Evolutionary conservation across 2,797 vertebrate genomes (phyloP).

Genomic region (Dallia pectoralis): DNA sequence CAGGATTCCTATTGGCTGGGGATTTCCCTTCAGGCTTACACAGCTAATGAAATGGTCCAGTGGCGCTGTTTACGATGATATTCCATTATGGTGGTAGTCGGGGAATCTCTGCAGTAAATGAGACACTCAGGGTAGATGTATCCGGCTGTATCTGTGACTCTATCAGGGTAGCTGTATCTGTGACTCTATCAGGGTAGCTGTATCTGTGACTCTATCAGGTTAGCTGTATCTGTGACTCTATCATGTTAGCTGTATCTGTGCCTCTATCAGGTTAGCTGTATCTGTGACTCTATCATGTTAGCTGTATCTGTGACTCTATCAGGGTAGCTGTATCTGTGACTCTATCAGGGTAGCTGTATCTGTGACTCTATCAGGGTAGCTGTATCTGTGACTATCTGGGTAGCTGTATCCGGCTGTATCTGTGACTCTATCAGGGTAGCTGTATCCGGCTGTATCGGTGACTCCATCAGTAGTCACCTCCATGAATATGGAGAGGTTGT

Average conservation of each 20-base stretch:
- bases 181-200: too few species aligned
- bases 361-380: too few species aligned
- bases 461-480: not conserved
- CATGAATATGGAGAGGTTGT: not conserved
- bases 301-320: not conserved
- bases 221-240: not conserved
- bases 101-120: conserved; percentile 4
- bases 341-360: too few species aligned
- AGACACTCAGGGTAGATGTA: conserved; percentile 17
- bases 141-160: not conserved
- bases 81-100: not conserved
- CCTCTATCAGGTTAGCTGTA: too few species aligned
- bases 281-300: not conserved
- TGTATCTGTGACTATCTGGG: too few species aligned
- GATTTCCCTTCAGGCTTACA: not conserved
- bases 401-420: not conserved
- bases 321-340: not conserved
- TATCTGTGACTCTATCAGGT: not conserved
- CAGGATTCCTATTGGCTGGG: not conserved
- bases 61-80: not conserved
- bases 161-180: not conserved
- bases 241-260: not conserved
- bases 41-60: not conserved
- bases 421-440: conserved; percentile 9
- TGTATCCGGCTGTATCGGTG: not conserved